Evolutionary conservation across 2,888 invertebrate species (phyloP).

Genomic region (Polymixis lichenea): DNA sequence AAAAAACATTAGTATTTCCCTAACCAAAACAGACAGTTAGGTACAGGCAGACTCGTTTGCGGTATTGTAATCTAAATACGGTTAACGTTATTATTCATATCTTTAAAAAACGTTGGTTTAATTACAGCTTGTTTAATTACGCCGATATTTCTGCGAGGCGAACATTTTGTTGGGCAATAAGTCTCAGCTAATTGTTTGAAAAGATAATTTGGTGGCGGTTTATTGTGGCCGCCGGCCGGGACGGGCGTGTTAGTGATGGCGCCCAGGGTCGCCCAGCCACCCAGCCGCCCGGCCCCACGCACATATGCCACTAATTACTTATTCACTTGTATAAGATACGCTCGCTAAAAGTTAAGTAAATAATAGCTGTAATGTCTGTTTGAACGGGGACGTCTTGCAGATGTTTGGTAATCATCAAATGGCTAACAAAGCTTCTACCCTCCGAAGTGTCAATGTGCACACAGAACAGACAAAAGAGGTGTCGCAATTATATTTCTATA

Average conservation of each 20-base stretch:
- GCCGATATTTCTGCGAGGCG: conserved; percentile 69
- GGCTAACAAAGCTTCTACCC: not conserved
- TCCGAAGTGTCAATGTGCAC: not conserved
- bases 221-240: conserved; percentile 80
- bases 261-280: conserved; percentile 63
- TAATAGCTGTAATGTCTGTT: conserved; percentile 39
- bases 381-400: not conserved
- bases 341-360: conserved; percentile 49
- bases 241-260: conserved; percentile 82
- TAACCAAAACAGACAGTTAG: conserved; percentile 1
- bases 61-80: conserved; percentile 40
- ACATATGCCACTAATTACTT: conserved; percentile 86
- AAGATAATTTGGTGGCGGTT: conserved; percentile 87
- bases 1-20: not conserved
- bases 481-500: not conserved
- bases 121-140: conserved; percentile 71
- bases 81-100: conserved; percentile 63
- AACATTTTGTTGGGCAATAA: conserved; percentile 80
- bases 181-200: conserved; percentile 86
- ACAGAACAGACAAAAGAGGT: too few relatives aligned
- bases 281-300: conserved; percentile 67
- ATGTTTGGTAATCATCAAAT: conserved; percentile 22
- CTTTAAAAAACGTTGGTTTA: conserved; percentile 72
- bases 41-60: conserved; percentile 12
- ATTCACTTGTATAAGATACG: conserved; percentile 60